Evolutionary conservation across 2,888 invertebrate species (phyloP).

Genomic region (Stenurella melanura): DNA sequence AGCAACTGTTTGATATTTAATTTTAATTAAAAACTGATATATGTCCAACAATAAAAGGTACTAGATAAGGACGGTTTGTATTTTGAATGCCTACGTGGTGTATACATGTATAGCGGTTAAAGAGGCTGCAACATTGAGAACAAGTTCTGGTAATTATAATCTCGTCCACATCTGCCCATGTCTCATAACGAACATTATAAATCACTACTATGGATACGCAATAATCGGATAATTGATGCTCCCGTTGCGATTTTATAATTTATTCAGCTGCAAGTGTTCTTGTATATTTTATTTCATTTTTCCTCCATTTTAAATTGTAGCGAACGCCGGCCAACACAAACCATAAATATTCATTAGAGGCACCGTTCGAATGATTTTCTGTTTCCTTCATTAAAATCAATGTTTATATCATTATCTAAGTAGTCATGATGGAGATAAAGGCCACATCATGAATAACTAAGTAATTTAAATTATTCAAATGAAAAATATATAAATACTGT

Average conservation of each 20-base stretch:
- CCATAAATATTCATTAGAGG: slow-evolving; percentile 31
- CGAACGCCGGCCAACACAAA: slow-evolving; percentile 36
- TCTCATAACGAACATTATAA: slow-evolving; percentile 55
- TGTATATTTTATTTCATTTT: slow-evolving; percentile 25
- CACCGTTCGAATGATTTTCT: slow-evolving; percentile 32
- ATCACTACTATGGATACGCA: slow-evolving; percentile 59
- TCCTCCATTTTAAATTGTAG: slow-evolving; percentile 30
- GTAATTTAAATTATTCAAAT: too few species aligned
- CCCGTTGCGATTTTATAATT: slow-evolving; percentile 59
- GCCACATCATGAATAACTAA: background rate
- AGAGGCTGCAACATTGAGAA: slow-evolving; percentile 45
- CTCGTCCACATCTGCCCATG: slow-evolving; percentile 53
- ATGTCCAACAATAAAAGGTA: slow-evolving; percentile 25
- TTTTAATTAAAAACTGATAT: slow-evolving; percentile 30
- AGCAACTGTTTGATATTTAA: background rate
- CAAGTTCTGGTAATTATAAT: slow-evolving; percentile 58
- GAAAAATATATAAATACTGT: too few species aligned
- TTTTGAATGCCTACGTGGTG: background rate
- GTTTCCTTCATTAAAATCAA: slow-evolving; percentile 21
- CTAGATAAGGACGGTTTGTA: slow-evolving; percentile 35
- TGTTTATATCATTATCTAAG: background rate
- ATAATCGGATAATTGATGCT: slow-evolving; percentile 59
- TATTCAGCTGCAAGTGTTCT: slow-evolving; percentile 48
- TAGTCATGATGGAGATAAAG: background rate
- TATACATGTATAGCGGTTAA: slow-evolving; percentile 3